Base-by-base conservation (phyloP, 2,888 invertebrate genomes). In the Chydorus sphaericus region DNA sequence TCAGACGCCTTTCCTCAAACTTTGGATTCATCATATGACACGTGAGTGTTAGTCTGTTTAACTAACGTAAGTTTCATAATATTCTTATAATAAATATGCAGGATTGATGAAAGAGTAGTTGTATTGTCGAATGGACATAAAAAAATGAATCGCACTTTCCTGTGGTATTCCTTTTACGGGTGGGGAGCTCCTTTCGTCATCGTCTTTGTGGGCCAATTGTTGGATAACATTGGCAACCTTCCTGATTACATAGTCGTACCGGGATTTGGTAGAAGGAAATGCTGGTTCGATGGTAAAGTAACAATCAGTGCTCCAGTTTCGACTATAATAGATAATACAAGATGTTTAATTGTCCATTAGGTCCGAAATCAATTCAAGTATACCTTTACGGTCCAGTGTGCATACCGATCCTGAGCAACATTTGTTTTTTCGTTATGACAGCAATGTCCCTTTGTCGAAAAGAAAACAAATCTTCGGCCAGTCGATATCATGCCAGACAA, bases 361-460 rank as follows among this genome's bases (percentile, higher is more conserved):
- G 20, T 39, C 39, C 39, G 7, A 23, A 23, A 4, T 38, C 58
- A 62, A 18, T 66, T 37, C 56, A 76, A 7, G 68, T 82, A 50
- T 81, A 78, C 66, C 83, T 83, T 67, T 75, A 79, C 58, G 71
- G 75, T 1, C 84, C 85, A 0, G 72, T 82, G 66, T 77, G 79
- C 0, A 59, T 82, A 6, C 73, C 82, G 61, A 74, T 81, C 38
- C 69, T 77, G 29, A 71, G 75, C n/a, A 85, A 85, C 68, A 71
- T 80, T 48, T 68, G 80, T 18, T 71, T 85, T 16, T 85, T 85
- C 71, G 68, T 79, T 58, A 69, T 82, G 62, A 85, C 85, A 0
- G 75, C 82, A 14, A 18, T 16, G 3, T 16, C 8, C 11, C 49
- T 55, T 11, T 55, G 36, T 16, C 23, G 26, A 23, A 20, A 31